Conservation (phyloP, 2,113 vertebrate genomes). For the Picathartes gymnocephalus region DNA sequence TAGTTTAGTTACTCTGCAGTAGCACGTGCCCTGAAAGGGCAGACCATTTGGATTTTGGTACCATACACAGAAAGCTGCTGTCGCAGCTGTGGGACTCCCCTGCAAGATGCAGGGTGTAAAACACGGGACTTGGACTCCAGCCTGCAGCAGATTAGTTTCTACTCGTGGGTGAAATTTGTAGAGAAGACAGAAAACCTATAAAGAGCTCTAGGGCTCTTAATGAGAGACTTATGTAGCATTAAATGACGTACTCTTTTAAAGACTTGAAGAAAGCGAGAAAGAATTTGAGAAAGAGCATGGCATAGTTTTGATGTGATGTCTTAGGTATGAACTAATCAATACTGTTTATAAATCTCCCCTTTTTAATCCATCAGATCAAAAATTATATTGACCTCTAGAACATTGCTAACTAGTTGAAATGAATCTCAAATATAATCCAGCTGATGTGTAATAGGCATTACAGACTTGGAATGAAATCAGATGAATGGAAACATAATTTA, state of each 20-base stretch:
- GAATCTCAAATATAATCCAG: background rate
- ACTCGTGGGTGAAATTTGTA: background rate
- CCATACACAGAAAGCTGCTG: background rate
- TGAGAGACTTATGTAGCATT: background rate
- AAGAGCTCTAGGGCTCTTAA: background rate
- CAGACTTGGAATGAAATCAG: background rate
- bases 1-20: background rate
- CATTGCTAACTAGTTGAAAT: background rate
- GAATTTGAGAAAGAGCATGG: background rate
- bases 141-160: background rate
- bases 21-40: background rate
- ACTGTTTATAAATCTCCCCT: background rate
- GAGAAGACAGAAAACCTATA: background rate
- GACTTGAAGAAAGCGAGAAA: background rate
- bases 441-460: background rate
- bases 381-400: background rate
- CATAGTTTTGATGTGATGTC: background rate
- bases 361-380: background rate
- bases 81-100: background rate
- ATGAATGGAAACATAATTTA: slow-evolving; percentile 14
- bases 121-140: background rate
- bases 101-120: background rate
- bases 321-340: background rate
- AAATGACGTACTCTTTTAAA: background rate
- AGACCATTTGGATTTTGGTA: background rate